These are phyloP conservation scores for Macquaria ambigua DNA, from an alignment of 2,113 vertebrate genomes.

Conservation along the genomic window DNA sequence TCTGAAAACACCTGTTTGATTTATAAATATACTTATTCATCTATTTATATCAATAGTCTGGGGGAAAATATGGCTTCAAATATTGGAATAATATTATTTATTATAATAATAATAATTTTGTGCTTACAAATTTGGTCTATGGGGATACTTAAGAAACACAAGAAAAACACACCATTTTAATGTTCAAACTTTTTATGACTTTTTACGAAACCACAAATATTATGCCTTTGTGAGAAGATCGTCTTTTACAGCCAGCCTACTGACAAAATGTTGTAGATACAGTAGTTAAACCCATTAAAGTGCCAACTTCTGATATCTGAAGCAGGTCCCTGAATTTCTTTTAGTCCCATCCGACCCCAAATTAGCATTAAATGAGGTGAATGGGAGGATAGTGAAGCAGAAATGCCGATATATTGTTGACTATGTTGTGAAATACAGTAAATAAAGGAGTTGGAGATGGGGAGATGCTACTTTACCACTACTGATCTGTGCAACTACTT, in stretches of 20 bases:
- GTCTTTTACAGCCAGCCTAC: conserved; percentile 37
- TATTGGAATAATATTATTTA: conserved; percentile 15
- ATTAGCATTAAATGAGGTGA: conserved; percentile 65
- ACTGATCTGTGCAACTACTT: conserved; percentile 66
- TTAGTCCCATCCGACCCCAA: conserved; percentile 47
- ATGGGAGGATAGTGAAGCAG: conserved; percentile 44
- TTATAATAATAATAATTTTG: conserved; percentile 18
- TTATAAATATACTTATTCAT: conserved; percentile 6
- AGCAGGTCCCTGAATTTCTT: conserved; percentile 69
- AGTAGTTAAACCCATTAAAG: conserved; percentile 49
- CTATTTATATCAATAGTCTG: conserved; percentile 10
- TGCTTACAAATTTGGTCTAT: conserved; percentile 17
- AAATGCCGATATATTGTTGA: conserved; percentile 38
- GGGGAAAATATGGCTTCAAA: conserved; percentile 55
- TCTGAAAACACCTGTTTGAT: background rate
- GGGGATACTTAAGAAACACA: background rate
- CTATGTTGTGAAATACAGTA: conserved; percentile 67
- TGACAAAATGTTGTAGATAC: conserved; percentile 26
- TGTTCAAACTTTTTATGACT: background rate
- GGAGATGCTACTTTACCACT: conserved; percentile 69
- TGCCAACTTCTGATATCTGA: conserved; percentile 57
- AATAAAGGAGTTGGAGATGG: conserved; percentile 49
- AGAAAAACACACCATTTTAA: background rate
- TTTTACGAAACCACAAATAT: conserved; percentile 18
- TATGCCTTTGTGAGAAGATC: conserved; percentile 4